Conservation (phyloP, 2,888 invertebrate genomes). For the Amphiduros pacificus region DNA sequence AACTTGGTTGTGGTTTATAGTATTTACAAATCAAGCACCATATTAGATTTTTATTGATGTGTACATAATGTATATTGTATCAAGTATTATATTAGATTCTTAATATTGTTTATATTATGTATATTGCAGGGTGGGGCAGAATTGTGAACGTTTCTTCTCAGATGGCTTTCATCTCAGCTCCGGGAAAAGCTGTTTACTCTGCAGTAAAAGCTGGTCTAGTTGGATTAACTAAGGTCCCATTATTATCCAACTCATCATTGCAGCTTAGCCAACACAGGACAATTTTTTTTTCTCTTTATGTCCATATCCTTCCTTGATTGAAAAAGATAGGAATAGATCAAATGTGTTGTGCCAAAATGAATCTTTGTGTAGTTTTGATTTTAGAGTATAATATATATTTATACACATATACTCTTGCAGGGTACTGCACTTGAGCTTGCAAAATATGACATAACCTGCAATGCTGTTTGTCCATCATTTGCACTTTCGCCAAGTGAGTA, state of each 20-base stretch:
- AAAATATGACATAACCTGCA: slow-evolving; percentile 34
- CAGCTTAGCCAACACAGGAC: too few species aligned
- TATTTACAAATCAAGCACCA: too few species aligned
- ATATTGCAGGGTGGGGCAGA: slow-evolving; percentile 38
- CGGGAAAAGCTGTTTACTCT: slow-evolving; percentile 38
- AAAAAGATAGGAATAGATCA: too few species aligned
- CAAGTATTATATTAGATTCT: too few species aligned
- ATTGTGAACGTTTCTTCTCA: slow-evolving; percentile 43
- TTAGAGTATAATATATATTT: background rate
- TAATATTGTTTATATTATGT: background rate
- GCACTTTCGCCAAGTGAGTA: slow-evolving; percentile 27
- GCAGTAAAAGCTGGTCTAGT: slow-evolving; percentile 37
- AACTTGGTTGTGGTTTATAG: too few species aligned
- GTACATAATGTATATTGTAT: too few species aligned
- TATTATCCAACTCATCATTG: background rate
- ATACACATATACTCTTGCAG: slow-evolving; percentile 4
- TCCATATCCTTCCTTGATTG: too few species aligned
- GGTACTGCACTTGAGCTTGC: slow-evolving; percentile 36
- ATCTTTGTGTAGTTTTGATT: too few species aligned
- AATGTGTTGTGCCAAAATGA: too few species aligned
- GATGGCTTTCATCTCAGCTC: slow-evolving; percentile 37
- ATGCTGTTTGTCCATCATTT: slow-evolving; percentile 39
- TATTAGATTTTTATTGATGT: too few species aligned
- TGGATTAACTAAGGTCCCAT: slow-evolving; percentile 37
- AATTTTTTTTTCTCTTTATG: too few species aligned